Conservation (phyloP, 2,888 invertebrate species). For the Caenorhabditis doughertyi region DNA sequence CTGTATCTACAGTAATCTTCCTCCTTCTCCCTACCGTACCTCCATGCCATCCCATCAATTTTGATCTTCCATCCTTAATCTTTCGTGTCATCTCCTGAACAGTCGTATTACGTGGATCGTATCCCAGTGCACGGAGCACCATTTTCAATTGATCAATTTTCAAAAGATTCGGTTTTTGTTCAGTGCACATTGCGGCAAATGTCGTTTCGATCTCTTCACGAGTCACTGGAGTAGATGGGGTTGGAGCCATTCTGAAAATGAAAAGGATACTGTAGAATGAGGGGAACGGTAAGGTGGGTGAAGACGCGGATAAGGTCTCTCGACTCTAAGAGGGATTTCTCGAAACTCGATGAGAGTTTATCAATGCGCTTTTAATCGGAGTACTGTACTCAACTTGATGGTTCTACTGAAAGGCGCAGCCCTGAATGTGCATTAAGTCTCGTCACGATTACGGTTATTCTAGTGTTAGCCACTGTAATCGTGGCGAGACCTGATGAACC, state of each 20-base stretch:
- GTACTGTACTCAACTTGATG: no score
- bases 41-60: slow-evolving; percentile 60
- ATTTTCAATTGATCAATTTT: slow-evolving; percentile 82
- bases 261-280: not conserved
- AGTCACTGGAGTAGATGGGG: slow-evolving; percentile 60
- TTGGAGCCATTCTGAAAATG: slow-evolving; percentile 52
- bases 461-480: no score
- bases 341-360: no score
- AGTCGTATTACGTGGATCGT: slow-evolving; percentile 98
- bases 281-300: not conserved
- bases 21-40: slow-evolving; percentile 23
- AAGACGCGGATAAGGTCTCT: no score
- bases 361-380: no score
- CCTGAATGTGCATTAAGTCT: no score
- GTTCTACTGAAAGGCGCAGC: no score
- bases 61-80: slow-evolving; percentile 63
- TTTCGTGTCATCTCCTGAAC: slow-evolving; percentile 90
- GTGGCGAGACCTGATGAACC: no score
- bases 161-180: slow-evolving; percentile 64
- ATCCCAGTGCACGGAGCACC: slow-evolving; percentile 95
- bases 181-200: slow-evolving; percentile 66
- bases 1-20: not conserved
- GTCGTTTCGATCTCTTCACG: slow-evolving; percentile 70
- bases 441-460: no score
- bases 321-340: no score